These are phyloP conservation scores for Paguma larvata DNA, from an alignment of 2,797 vertebrate genomes.

Conservation along the genomic window DNA sequence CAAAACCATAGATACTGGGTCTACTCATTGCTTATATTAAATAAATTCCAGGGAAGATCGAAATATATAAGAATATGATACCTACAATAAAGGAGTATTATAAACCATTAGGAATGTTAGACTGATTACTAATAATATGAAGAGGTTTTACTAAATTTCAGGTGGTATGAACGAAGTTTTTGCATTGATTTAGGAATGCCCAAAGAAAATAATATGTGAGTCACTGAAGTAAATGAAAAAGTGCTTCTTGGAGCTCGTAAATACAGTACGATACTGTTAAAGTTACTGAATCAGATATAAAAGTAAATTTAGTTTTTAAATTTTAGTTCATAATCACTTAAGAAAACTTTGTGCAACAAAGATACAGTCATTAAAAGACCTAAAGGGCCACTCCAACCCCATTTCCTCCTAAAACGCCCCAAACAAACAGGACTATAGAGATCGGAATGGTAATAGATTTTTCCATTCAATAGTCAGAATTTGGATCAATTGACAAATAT, in stretches of 20 bases:
- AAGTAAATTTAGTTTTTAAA: background rate
- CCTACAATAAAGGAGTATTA: background rate
- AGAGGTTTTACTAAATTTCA: background rate
- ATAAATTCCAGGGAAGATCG: background rate
- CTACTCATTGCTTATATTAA: background rate
- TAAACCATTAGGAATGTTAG: background rate
- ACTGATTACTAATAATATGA: background rate
- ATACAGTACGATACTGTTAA: background rate
- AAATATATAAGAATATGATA: background rate
- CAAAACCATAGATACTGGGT: background rate
- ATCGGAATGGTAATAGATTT: background rate
- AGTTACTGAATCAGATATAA: background rate
- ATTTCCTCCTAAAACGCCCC: background rate
- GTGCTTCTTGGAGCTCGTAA: background rate
- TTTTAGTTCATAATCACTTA: background rate
- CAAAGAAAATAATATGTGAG: background rate
- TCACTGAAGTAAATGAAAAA: background rate
- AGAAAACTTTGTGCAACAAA: background rate
- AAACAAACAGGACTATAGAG: background rate
- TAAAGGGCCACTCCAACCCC: background rate
- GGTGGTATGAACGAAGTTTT: background rate
- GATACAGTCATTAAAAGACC: background rate
- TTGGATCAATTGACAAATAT: background rate
- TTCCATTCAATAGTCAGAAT: background rate
- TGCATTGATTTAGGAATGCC: background rate